phyloP scores from a whole-genome alignment of 2,797 vertebrate species.

The Sciaenops ocellatus region DNA sequence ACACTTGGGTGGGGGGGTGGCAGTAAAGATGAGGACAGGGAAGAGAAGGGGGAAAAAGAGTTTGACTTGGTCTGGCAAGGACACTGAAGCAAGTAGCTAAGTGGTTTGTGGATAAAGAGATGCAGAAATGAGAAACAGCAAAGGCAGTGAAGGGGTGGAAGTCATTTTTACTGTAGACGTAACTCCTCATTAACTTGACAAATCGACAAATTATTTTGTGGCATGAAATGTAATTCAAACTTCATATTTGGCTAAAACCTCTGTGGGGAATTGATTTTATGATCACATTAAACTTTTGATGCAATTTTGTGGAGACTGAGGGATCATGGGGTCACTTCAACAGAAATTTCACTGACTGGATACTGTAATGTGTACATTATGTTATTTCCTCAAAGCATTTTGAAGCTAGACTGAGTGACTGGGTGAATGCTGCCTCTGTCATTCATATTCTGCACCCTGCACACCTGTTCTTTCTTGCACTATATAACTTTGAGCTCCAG shows the following conservation, averaged over 20 bases:
- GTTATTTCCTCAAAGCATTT: background rate
- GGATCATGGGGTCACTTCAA: background rate
- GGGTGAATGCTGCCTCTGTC: too few relatives aligned
- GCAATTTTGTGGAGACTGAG: background rate
- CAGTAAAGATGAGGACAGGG: slow-evolving; percentile 35
- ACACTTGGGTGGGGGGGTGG: slow-evolving; percentile 28
- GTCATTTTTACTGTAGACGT: background rate
- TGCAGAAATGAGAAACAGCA: slow-evolving; percentile 6
- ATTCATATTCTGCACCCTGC: too few relatives aligned
- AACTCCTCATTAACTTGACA: background rate
- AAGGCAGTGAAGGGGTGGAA: background rate
- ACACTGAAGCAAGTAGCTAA: slow-evolving; percentile 34
- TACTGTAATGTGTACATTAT: background rate
- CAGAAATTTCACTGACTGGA: background rate
- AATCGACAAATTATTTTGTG: background rate
- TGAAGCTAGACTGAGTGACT: background rate
- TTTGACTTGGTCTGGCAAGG: slow-evolving; percentile 52
- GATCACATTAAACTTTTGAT: background rate
- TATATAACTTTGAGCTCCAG: too few relatives aligned
- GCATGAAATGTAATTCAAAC: background rate
- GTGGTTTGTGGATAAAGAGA: slow-evolving; percentile 13
- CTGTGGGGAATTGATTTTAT: background rate
- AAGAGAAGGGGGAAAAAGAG: slow-evolving; percentile 8
- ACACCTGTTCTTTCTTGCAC: too few relatives aligned
- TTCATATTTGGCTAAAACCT: background rate